These are phyloP conservation scores for Prinia subflava DNA, from an alignment of 2,113 vertebrate species.

Conservation along the genomic window DNA sequence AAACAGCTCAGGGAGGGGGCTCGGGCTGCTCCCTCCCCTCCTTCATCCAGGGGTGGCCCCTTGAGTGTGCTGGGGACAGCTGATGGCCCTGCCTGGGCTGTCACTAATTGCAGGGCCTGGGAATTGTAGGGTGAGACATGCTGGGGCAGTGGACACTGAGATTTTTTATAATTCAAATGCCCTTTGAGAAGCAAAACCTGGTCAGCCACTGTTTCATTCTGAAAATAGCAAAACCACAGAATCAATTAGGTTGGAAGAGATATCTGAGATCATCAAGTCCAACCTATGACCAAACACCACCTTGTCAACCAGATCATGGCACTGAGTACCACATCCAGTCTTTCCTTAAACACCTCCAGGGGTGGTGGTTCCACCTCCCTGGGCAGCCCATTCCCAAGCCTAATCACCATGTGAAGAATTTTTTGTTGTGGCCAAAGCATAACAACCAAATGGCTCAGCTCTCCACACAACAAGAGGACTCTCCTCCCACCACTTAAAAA, in stretches of 20 bases:
- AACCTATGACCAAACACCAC: background rate
- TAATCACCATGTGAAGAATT: background rate
- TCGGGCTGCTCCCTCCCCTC: background rate
- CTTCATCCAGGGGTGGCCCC: background rate
- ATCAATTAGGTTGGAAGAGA: background rate
- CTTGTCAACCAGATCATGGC: background rate
- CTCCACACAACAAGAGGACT: background rate
- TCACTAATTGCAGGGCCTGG: background rate
- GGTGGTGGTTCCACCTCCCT: background rate
- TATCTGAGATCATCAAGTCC: background rate
- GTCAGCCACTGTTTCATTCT: background rate
- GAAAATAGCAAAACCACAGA: background rate
- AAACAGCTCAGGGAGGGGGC: background rate
- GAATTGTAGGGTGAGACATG: rapidly evolving
- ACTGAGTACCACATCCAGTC: background rate
- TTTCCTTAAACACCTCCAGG: background rate
- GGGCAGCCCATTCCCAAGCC: background rate
- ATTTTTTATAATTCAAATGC: background rate
- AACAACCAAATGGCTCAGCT: background rate
- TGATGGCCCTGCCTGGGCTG: background rate
- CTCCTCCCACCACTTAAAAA: background rate
- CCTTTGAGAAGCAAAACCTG: background rate
- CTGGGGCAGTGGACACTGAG: background rate
- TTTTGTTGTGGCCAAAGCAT: background rate
- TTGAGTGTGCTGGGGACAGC: background rate